Percentiles rank a stretch among this genome's conserved stretches.
These are phyloP conservation scores for Mesocentrotus franciscanus DNA, from an alignment of 53 echinoderm and acorn worm species.

Conservation along the genomic window DNA sequence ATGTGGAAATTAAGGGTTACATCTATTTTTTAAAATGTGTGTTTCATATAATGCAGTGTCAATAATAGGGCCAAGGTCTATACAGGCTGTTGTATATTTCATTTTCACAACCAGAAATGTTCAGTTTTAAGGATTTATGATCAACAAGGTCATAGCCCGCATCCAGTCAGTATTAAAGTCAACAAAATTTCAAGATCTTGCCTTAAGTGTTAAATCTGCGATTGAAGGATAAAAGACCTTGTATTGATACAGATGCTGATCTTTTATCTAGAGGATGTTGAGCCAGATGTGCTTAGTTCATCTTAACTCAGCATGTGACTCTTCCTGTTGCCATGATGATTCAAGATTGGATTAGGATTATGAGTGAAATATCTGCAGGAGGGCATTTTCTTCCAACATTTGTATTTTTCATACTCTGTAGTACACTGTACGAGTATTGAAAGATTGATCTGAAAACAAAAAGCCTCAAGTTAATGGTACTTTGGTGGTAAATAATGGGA, in stretches of 20 bases:
- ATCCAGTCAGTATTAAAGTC: not conserved
- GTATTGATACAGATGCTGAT: conserved; percentile 20
- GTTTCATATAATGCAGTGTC: too few species aligned
- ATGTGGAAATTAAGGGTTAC: not conserved
- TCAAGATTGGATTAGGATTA: conserved; percentile 42
- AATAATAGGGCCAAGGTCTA: too few species aligned
- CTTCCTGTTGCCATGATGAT: conserved; percentile 11
- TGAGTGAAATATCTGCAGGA: not conserved
- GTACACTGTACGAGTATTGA: not conserved
- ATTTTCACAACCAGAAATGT: not conserved
- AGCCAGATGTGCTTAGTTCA: not conserved
- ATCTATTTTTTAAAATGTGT: not conserved
- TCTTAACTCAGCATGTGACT: conserved; percentile 17
- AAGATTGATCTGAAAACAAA: not conserved
- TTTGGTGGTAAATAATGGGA: too few species aligned
- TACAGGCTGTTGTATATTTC: not conserved
- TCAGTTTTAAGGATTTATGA: not conserved
- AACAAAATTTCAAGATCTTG: not conserved
- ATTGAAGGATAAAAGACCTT: not conserved
- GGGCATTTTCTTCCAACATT: not conserved
- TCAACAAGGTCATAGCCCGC: not conserved
- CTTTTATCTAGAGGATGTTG: not conserved
- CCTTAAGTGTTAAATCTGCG: not conserved
- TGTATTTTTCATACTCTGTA: not conserved
- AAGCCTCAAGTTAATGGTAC: too few species aligned